Conservation (phyloP, 2,888 invertebrate species). For the Melieria crassipennis region DNA sequence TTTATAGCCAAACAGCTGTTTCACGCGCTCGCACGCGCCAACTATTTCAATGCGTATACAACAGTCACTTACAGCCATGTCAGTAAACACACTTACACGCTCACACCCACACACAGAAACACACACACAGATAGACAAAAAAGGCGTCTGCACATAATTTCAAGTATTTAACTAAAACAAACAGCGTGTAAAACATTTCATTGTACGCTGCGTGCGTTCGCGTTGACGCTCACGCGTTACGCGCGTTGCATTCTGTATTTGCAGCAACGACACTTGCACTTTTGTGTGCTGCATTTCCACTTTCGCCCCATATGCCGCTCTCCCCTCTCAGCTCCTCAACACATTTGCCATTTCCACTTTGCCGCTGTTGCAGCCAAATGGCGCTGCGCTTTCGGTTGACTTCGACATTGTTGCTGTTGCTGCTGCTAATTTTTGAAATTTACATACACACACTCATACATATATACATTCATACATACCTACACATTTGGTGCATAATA, state of each 20-base stretch:
- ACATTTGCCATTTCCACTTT: neutral
- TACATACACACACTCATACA: neutral
- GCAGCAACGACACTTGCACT: neutral
- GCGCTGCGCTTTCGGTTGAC: neutral
- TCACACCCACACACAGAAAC: neutral
- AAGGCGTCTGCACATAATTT: constrained; percentile 27
- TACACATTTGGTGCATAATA: neutral
- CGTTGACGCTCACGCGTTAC: neutral
- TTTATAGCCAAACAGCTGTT: neutral
- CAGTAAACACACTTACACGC: constrained; percentile 3
- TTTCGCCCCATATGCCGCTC: neutral
- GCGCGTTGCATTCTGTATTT: neutral
- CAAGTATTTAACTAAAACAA: constrained; percentile 42
- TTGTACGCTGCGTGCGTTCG: constrained; percentile 19
- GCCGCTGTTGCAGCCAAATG: no score
- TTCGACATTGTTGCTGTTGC: no score
- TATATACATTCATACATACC: neutral
- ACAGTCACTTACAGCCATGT: neutral
- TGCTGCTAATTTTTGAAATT: neutral
- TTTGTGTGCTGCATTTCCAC: neutral
- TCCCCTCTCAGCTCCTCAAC: neutral
- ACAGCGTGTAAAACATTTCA: constrained; percentile 42
- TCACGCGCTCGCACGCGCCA: neutral
- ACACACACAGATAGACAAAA: constrained; percentile 9
- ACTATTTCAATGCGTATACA: no score